Conservation (phyloP, 2,888 invertebrate species). For the Odontocolon sp. region DNA sequence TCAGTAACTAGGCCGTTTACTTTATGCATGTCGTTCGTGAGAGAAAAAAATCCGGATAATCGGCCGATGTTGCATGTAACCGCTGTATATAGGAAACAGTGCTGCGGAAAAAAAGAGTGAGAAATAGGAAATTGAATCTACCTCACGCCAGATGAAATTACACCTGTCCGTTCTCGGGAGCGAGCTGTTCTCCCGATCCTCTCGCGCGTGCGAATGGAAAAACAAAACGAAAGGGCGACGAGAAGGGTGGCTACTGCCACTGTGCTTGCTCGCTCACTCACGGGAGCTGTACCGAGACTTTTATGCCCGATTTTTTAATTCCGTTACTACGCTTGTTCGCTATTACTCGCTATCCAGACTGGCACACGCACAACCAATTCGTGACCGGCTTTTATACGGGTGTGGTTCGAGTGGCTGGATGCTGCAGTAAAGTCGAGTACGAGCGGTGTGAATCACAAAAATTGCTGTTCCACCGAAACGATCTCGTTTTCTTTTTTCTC, state of each 20-base stretch:
- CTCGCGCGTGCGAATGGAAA: conserved; percentile 50
- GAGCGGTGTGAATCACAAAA: conserved; percentile 59
- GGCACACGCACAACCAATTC: conserved; percentile 16
- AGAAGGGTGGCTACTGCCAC: background rate
- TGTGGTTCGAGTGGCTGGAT: conserved; percentile 15
- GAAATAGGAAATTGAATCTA: conserved; percentile 60
- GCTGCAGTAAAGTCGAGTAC: conserved; percentile 26
- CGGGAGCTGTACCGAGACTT: conserved; percentile 10
- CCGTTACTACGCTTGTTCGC: conserved; percentile 20
- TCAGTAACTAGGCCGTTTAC: too few species aligned
- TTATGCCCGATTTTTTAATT: conserved; percentile 49
- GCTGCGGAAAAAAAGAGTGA: conserved; percentile 55
- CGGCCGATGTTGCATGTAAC: conserved; percentile 43
- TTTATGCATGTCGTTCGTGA: background rate
- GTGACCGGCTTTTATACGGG: conserved; percentile 15
- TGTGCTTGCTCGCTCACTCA: conserved; percentile 2
- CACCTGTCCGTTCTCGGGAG: conserved; percentile 54
- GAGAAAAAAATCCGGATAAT: conserved; percentile 23
- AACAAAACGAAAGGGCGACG: conserved; percentile 6
- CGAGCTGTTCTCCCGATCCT: conserved; percentile 31
- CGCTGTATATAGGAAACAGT: conserved; percentile 30
- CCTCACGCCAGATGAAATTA: conserved; percentile 58
- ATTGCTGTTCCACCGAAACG: conserved; percentile 27
- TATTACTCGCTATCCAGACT: conserved; percentile 6
- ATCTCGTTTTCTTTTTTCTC: conserved; percentile 50